phyloP scores from a whole-genome alignment of 2,797 vertebrate species.

The Tragelaphus eurycerus region DNA sequence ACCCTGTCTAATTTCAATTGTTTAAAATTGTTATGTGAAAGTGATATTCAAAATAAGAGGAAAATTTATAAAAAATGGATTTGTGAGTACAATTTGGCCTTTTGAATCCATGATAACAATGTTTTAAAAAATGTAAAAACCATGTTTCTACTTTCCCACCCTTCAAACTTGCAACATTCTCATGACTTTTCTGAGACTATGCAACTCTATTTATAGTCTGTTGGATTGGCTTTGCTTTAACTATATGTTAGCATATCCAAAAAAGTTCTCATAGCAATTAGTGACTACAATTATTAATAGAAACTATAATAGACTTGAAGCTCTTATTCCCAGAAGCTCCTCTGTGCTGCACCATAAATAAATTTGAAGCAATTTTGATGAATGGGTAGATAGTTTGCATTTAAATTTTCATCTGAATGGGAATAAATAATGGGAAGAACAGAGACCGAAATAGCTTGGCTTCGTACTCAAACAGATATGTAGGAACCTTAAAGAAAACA shows the following conservation, averaged over 20 bases:
- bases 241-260: constrained; percentile 64
- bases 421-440: constrained; percentile 60
- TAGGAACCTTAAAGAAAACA: constrained; percentile 29
- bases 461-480: background rate
- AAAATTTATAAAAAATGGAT: constrained; percentile 31
- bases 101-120: background rate
- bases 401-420: constrained; percentile 70
- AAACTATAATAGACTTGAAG: constrained; percentile 70
- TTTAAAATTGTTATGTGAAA: constrained; percentile 2
- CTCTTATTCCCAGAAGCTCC: constrained; percentile 68
- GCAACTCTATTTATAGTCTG: constrained; percentile 63
- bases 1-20: background rate
- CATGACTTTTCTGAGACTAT: constrained; percentile 55
- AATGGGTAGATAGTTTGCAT: constrained; percentile 62
- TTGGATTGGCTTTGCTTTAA: constrained; percentile 58
- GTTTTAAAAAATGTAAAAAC: background rate
- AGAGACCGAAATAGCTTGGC: constrained; percentile 55
- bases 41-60: background rate
- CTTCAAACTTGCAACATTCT: constrained; percentile 58
- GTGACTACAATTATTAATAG: constrained; percentile 76
- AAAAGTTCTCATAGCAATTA: constrained; percentile 76
- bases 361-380: constrained; percentile 61
- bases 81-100: background rate
- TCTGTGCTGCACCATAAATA: constrained; percentile 70
- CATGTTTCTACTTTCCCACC: constrained; percentile 55